Percentiles rank a stretch among this genome's conserved stretches.
These are phyloP conservation scores for Acleris literana DNA, from an alignment of 2,888 invertebrate genomes.

Conservation along the genomic window DNA sequence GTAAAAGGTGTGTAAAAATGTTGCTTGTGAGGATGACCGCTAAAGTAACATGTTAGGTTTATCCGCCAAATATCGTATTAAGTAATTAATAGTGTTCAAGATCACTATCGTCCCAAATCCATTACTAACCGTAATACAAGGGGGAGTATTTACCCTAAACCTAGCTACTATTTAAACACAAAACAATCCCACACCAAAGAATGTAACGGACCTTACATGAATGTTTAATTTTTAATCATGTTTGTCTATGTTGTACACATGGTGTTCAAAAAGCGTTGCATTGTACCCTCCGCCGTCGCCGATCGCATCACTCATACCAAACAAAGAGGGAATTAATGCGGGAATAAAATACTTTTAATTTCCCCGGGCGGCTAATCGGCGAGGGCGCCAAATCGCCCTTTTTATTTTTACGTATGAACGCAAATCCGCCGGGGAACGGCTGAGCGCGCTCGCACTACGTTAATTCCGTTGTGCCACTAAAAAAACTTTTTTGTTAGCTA, in stretches of 20 bases:
- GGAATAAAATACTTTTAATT: conserved; percentile 36
- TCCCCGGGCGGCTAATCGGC: conserved; percentile 36
- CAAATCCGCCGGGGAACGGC: conserved; percentile 23
- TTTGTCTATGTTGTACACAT: not conserved
- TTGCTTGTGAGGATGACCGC: too few species aligned
- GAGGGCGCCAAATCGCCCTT: conserved; percentile 34
- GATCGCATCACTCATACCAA: conserved; percentile 29
- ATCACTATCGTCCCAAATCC: too few species aligned
- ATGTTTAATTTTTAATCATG: not conserved
- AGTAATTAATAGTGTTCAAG: too few species aligned
- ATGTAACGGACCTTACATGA: too few species aligned
- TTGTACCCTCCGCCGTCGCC: conserved; percentile 1
- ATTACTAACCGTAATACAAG: too few species aligned
- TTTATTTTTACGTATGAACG: conserved; percentile 37
- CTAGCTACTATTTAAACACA: too few species aligned
- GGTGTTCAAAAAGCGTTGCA: conserved; percentile 2
- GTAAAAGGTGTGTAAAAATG: too few species aligned
- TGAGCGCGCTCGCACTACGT: not conserved
- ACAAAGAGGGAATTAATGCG: conserved; percentile 35
- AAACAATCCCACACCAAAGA: too few species aligned
- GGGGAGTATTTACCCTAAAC: too few species aligned
- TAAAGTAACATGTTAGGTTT: too few species aligned
- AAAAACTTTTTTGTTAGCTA: not conserved
- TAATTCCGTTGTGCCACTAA: conserved; percentile 3
- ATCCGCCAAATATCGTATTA: too few species aligned